Evolutionary conservation across 1,140 invertebrate genomes (phyloP), one percentile per base, ranked within the genome.

Genomic region (Nymphalis io): DNA sequence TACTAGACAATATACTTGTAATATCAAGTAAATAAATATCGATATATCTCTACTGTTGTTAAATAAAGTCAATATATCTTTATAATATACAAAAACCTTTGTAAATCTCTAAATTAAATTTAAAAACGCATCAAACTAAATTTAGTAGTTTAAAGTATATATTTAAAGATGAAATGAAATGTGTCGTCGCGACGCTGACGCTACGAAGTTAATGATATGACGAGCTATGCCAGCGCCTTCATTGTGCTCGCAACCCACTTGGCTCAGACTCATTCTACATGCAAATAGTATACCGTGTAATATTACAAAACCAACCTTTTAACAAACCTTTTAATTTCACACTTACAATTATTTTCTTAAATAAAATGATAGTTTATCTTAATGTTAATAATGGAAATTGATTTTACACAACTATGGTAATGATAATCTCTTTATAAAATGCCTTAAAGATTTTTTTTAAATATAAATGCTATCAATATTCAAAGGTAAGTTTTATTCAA

Each of bases 171-270:
- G 2, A 20, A 51, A 51, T 20, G 74, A 72, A 79, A 82, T 76
- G 80, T 78, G 76, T 74, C 63, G 76, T 74, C 60, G 62, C 73
- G 62, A 70, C 64, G 71, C 61, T 70, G 60, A 69, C 61, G 70
- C 63, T 72, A 64, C 66, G 61, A 76, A 85, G 75, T 75, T 82
- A 85, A 87, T 80, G 73, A 80, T 67, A 65, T 72, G 74, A 73
- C 61, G 44, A 66, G 61, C 62, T 63, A 68, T 75, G 75, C 74
- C 67, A 76, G 68, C 69, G 67, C 33, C 70, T 78, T 75, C 74
- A 73, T 82, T 82, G 76, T 78, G 72, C 69, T 71, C 55, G 70
- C 78, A 87, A 84, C 83, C 83, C 76, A 87, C 80, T 87, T 87
- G 84, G 84, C 84, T 81, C 74, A 42, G 57, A 75, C 58, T 74